A percentile compares a stretch with the other conserved stretches of the same genome.
phyloP scores from a whole-genome alignment of 2,113 vertebrate genomes.

The Uria aalge region DNA sequence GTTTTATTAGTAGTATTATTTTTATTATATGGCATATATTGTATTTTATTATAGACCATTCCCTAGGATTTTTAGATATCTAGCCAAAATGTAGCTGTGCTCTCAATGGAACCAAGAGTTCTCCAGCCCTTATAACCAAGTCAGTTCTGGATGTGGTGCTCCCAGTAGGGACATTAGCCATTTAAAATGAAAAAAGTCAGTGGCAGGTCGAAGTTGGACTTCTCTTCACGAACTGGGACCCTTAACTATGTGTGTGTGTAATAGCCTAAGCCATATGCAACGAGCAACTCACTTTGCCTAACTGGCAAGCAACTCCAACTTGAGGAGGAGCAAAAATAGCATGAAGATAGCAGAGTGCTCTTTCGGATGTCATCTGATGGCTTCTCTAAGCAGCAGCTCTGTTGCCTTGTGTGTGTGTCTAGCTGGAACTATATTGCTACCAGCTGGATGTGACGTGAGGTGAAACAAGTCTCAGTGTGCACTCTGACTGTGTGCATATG shows the following conservation, averaged over 20 bases:
- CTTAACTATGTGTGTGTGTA: not conserved
- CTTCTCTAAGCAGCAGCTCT: not conserved
- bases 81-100: not conserved
- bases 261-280: not conserved
- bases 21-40: not conserved
- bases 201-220: not conserved
- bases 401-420: not conserved
- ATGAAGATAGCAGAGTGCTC: not conserved
- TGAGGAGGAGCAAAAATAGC: not conserved
- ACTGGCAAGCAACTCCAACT: not conserved
- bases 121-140: not conserved
- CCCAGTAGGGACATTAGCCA: not conserved
- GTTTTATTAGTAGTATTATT: not conserved
- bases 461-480: not conserved
- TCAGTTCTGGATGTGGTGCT: not conserved
- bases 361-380: not conserved
- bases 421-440: not conserved
- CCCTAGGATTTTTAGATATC: not conserved
- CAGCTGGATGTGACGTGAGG: not conserved
- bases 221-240: not conserved
- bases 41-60: not conserved
- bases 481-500: fast-evolving
- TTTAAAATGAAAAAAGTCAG: not conserved
- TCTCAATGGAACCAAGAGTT: not conserved
- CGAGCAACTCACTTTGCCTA: not conserved